Evolutionary conservation across 1,140 invertebrate species (phyloP).

Genomic region (Kradibia gibbosae): DNA sequence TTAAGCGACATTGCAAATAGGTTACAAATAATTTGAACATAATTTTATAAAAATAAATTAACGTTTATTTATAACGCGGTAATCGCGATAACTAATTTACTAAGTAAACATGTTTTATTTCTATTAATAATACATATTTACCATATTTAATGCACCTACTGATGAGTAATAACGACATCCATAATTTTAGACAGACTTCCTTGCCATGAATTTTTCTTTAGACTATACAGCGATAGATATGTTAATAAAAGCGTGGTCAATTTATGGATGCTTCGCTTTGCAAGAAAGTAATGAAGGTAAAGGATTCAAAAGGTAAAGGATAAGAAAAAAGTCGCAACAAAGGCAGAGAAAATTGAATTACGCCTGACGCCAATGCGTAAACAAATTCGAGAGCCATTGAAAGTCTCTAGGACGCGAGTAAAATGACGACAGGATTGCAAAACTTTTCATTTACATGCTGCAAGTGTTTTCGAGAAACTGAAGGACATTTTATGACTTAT

Average conservation of each 20-base stretch:
- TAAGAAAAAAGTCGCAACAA: background rate
- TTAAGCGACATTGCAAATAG: too few species aligned
- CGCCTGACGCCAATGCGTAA: constrained; percentile 16
- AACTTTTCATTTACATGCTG: constrained; percentile 43
- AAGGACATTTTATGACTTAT: background rate
- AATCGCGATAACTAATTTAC: constrained; percentile 3
- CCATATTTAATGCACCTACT: background rate
- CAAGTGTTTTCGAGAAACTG: constrained; percentile 24
- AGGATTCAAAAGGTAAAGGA: background rate
- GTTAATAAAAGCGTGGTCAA: constrained; percentile 13
- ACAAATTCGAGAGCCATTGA: constrained; percentile 22
- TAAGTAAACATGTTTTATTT: constrained; percentile 15
- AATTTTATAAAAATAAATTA: background rate
- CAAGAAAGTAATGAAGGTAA: background rate
- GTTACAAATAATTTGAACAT: background rate
- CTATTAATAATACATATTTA: background rate
- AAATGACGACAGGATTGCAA: constrained; percentile 4
- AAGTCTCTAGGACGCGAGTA: background rate
- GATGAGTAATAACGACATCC: constrained; percentile 23
- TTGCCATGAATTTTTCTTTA: background rate
- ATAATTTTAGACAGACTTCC: constrained; percentile 30
- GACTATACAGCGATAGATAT: background rate
- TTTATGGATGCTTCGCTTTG: constrained; percentile 12
- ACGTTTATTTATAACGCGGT: constrained; percentile 1
- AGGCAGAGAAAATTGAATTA: constrained; percentile 41